A percentile compares a stretch with the other conserved stretches of the same genome.
Evolutionary conservation across 2,888 invertebrate genomes (phyloP).

Genomic region (Apeira syringaria): DNA sequence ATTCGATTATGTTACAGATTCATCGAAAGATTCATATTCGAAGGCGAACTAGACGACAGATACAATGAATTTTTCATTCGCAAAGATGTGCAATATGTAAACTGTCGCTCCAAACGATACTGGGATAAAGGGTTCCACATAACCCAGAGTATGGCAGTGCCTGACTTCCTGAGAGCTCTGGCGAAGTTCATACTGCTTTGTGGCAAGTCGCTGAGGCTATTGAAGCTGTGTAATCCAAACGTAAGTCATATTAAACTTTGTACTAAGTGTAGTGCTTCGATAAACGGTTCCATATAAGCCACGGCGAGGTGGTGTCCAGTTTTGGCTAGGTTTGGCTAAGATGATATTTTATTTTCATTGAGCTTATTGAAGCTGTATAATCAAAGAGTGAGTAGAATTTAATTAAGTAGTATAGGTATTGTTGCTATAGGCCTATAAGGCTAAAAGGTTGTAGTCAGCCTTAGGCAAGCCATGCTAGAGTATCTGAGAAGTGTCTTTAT

Average conservation of each 20-base stretch:
- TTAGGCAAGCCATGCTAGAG: too few species aligned
- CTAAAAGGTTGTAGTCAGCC: too few species aligned
- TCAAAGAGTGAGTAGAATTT: too few species aligned
- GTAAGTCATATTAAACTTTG: conserved; percentile 77
- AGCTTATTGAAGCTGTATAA: too few species aligned
- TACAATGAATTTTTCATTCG: conserved; percentile 94
- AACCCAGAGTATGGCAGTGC: conserved; percentile 80
- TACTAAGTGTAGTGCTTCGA: too few species aligned
- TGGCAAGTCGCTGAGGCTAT: conserved; percentile 88
- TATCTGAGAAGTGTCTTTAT: too few species aligned
- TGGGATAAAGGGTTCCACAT: conserved; percentile 87
- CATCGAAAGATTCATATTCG: conserved; percentile 93
- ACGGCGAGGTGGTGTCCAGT: too few species aligned
- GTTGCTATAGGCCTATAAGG: too few species aligned
- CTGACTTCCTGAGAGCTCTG: conserved; percentile 86
- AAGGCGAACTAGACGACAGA: conserved; percentile 91
- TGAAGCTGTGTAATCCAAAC: conserved; percentile 87
- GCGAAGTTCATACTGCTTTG: conserved; percentile 87
- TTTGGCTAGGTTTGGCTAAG: too few species aligned
- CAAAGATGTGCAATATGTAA: conserved; percentile 85
- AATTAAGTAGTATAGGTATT: too few species aligned
- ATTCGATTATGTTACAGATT: conserved; percentile 73
- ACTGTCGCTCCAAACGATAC: conserved; percentile 85
- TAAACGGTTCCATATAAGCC: too few species aligned
- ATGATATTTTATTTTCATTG: too few species aligned